These are phyloP conservation scores for Notarius quadriscutis DNA, from an alignment of 2,113 vertebrate species.

Conservation along the genomic window DNA sequence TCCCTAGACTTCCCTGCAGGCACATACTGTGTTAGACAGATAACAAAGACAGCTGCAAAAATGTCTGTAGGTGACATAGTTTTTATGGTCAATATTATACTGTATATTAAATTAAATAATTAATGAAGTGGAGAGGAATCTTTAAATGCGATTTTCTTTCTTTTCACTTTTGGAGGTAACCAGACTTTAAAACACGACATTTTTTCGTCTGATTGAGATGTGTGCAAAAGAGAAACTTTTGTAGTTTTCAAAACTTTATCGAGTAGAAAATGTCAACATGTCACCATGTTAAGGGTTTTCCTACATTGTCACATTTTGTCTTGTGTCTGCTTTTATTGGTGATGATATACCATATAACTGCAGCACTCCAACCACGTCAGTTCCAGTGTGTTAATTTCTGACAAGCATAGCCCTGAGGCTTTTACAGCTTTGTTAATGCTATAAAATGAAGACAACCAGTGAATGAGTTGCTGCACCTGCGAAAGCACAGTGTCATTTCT, in stretches of 20 bases:
- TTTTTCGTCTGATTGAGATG: neutral
- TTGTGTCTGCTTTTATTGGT: neutral
- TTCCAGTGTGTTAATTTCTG: neutral
- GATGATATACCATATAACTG: neutral
- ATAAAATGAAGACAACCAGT: neutral
- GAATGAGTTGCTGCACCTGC: constrained; percentile 1
- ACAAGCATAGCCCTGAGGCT: neutral
- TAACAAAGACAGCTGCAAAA: neutral
- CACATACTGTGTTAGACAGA: neutral
- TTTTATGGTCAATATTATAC: neutral
- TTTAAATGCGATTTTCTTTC: neutral
- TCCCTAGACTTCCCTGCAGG: neutral
- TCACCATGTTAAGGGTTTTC: neutral
- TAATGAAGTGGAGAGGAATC: neutral
- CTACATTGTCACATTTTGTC: neutral
- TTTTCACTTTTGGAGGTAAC: neutral
- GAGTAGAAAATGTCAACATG: neutral
- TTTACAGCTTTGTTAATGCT: neutral
- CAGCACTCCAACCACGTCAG: neutral
- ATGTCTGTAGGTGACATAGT: neutral
- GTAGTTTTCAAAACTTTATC: neutral
- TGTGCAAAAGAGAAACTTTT: neutral
- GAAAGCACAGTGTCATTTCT: neutral
- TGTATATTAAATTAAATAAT: neutral
- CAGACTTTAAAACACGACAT: neutral